A percentile compares a stretch with the other conserved stretches of the same genome.
Evolutionary conservation across 2,113 vertebrate species (phyloP).

Genomic region (Bolborhynchus lineola): DNA sequence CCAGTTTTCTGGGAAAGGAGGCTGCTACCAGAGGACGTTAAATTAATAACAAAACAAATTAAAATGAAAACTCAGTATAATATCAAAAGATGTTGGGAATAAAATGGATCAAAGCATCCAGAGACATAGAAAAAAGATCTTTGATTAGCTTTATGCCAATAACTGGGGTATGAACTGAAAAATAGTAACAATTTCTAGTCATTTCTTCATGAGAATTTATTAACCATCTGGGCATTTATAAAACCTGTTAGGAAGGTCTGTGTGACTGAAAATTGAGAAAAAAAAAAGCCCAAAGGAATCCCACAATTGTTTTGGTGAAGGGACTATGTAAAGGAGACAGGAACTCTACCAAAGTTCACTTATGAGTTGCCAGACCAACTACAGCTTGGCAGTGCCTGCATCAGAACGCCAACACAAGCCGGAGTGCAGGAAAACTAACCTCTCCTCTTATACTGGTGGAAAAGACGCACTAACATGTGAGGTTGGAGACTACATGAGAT

Average conservation of each 20-base stretch:
- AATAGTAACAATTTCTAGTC: neutral
- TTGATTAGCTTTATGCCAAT: neutral
- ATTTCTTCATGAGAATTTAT: neutral
- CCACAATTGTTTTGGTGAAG: neutral
- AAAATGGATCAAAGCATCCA: neutral
- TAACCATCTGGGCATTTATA: neutral
- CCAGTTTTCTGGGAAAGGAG: neutral
- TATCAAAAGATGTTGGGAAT: neutral
- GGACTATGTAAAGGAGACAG: neutral
- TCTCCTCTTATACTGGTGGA: fast-evolving
- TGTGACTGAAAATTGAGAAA: neutral
- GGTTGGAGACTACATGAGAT: neutral
- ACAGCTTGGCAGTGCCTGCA: neutral
- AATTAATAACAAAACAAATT: neutral
- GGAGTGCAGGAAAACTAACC: neutral
- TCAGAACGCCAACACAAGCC: neutral
- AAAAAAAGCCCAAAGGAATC: neutral
- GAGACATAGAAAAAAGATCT: neutral
- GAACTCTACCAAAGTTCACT: neutral
- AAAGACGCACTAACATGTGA: neutral
- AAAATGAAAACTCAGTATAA: neutral
- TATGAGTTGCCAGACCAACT: neutral
- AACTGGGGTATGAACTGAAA: neutral
- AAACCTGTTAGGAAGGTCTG: neutral
- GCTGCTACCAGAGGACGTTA: neutral